Conservation (phyloP, 1,140 invertebrate genomes). For the Brachionus rotundiformis region DNA sequence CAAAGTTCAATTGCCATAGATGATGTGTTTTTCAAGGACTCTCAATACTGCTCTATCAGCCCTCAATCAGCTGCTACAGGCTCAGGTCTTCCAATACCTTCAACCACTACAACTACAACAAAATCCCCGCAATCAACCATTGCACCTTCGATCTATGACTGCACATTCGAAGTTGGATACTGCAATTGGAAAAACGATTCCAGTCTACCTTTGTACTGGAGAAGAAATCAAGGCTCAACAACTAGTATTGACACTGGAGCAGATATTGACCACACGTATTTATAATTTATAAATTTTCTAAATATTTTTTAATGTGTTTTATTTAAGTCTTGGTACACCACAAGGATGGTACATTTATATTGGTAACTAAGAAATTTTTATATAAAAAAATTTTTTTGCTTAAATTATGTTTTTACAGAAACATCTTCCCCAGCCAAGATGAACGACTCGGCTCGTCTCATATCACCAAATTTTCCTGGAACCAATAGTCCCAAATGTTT, state of each 20-base stretch:
- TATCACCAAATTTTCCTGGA: neutral
- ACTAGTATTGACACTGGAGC: slow-evolving; percentile 31
- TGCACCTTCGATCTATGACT: slow-evolving; percentile 57
- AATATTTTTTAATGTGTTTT: neutral
- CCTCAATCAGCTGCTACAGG: neutral
- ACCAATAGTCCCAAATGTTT: slow-evolving; percentile 53
- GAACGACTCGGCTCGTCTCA: slow-evolving; percentile 42
- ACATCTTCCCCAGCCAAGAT: neutral
- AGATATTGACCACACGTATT: slow-evolving; percentile 36
- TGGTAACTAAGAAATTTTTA: neutral
- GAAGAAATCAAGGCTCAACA: slow-evolving; percentile 21
- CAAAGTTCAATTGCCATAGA: slow-evolving; percentile 37
- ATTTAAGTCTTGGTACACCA: neutral
- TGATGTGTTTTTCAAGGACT: slow-evolving; percentile 42
- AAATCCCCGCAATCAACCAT: neutral
- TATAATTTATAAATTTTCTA: neutral
- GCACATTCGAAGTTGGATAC: slow-evolving; percentile 58
- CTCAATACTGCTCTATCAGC: slow-evolving; percentile 21
- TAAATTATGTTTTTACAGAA: neutral
- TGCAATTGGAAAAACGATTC: slow-evolving; percentile 58
- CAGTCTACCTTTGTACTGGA: slow-evolving; percentile 52
- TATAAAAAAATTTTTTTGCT: neutral
- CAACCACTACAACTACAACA: slow-evolving; percentile 4
- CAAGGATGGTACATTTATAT: slow-evolving; percentile 51
- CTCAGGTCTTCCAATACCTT: neutral